Percentiles rank a stretch among this genome's conserved stretches.
Evolutionary conservation across 2,113 vertebrate genomes (phyloP).

Genomic region (Ictidomys tridecemlineatus): DNA sequence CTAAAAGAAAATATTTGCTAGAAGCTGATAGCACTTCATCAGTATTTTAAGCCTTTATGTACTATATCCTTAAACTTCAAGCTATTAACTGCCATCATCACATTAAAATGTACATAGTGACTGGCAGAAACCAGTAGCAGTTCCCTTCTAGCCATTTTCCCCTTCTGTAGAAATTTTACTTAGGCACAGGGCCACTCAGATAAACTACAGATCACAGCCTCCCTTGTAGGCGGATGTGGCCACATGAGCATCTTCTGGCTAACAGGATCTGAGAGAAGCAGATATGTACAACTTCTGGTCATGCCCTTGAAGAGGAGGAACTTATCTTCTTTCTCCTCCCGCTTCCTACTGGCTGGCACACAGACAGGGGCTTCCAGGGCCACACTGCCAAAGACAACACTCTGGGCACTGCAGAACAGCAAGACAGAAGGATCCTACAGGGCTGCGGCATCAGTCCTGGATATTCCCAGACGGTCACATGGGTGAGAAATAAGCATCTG

Average conservation of each 20-base stretch:
- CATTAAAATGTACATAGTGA: not conserved
- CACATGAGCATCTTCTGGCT: not conserved
- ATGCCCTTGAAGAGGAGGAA: not conserved
- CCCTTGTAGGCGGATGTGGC: not conserved
- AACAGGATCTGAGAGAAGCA: slow-evolving; percentile 36
- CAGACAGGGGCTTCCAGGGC: not conserved
- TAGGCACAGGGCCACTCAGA: not conserved
- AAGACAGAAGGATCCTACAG: not conserved
- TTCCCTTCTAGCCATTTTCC: not conserved
- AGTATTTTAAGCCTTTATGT: not conserved
- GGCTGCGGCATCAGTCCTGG: not conserved
- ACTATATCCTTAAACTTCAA: not conserved
- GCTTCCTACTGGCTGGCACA: not conserved
- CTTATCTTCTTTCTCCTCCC: not conserved
- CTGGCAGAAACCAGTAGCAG: not conserved
- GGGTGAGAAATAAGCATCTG: slow-evolving; percentile 25
- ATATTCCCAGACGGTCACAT: not conserved
- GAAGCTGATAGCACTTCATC: not conserved
- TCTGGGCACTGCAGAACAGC: not conserved
- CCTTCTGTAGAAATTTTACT: not conserved
- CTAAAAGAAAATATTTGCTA: not conserved
- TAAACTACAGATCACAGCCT: slow-evolving; percentile 67
- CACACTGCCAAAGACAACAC: not conserved
- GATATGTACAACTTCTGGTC: not conserved
- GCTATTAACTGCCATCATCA: not conserved